Percentiles rank a stretch among this genome's conserved stretches.
Conservation (phyloP, 1,140 invertebrate genomes). For the Diabrotica undecimpunctata region DNA sequence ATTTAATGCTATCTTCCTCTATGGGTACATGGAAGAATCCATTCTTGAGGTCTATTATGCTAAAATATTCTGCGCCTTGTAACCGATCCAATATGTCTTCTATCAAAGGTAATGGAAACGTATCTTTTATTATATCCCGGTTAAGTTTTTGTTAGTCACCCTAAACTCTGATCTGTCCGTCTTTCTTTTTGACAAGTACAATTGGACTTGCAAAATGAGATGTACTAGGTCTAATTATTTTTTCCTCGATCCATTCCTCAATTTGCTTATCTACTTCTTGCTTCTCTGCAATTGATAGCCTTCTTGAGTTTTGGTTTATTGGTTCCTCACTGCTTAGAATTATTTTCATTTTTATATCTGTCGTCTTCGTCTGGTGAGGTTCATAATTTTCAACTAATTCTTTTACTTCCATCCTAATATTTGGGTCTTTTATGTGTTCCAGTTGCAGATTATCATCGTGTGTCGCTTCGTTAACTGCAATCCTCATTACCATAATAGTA, state of each 20-base stretch:
- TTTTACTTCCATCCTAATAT: too few relatives aligned
- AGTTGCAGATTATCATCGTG: too few relatives aligned
- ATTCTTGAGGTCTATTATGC: too few relatives aligned
- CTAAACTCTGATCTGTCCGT: conserved; percentile 47
- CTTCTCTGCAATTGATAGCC: conserved; percentile 19
- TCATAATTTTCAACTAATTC: too few relatives aligned
- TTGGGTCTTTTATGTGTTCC: too few relatives aligned
- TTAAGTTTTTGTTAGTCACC: conserved; percentile 53
- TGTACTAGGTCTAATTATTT: conserved; percentile 33
- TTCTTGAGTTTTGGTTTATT: conserved; percentile 24
- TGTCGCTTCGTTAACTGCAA: background rate
- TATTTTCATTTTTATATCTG: too few relatives aligned
- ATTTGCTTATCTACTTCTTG: conserved; percentile 23
- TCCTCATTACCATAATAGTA: too few relatives aligned
- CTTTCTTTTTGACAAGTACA: conserved; percentile 49
- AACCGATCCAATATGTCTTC: conserved; percentile 32
- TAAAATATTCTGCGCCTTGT: too few relatives aligned
- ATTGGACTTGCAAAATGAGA: conserved; percentile 50
- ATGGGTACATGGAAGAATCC: conserved; percentile 42
- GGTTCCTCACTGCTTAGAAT: conserved; percentile 28
- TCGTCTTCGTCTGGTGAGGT: too few relatives aligned
- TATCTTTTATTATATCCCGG: conserved; percentile 37
- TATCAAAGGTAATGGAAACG: conserved; percentile 38
- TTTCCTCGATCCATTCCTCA: conserved; percentile 26
- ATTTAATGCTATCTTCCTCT: conserved; percentile 32